Conservation (phyloP, 2,888 invertebrate species). For the Caenorhabditis sp. region DNA sequence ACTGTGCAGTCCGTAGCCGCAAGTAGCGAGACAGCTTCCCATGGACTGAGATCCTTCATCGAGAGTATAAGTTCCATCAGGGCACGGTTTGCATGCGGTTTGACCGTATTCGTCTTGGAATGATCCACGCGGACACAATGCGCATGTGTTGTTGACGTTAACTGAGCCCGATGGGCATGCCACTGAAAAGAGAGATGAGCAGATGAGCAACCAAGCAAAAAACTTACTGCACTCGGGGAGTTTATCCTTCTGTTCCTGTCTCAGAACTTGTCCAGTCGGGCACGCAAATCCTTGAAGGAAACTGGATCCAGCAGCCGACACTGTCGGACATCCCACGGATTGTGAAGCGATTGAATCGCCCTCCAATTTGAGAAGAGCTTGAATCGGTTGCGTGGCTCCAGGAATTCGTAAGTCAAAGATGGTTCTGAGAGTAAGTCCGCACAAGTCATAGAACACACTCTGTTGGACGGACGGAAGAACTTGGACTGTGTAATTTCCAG, state of each 20-base stretch:
- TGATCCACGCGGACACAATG: conserved; percentile 90
- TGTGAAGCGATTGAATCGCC: conserved; percentile 73
- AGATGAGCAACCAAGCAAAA: neutral
- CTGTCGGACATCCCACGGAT: conserved; percentile 61
- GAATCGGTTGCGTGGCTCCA: conserved; percentile 81
- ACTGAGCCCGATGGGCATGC: conserved; percentile 97
- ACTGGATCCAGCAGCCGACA: conserved; percentile 82
- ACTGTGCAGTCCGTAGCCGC: conserved; percentile 95
- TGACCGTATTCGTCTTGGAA: conserved; percentile 83
- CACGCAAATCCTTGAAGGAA: conserved; percentile 93
- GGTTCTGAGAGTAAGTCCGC: conserved; percentile 92
- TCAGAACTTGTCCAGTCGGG: conserved; percentile 92
- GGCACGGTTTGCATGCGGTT: conserved; percentile 93
- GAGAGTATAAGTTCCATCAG: conserved; percentile 88
- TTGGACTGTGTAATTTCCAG: conserved; percentile 90
- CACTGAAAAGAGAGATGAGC: conserved; percentile 82
- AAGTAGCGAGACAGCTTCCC: conserved; percentile 83
- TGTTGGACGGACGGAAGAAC: conserved; percentile 91
- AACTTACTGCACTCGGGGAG: conserved; percentile 90
- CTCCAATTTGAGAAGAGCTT: conserved; percentile 66
- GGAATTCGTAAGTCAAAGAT: conserved; percentile 95
- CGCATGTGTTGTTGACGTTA: conserved; percentile 90
- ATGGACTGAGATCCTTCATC: conserved; percentile 87
- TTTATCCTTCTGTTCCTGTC: conserved; percentile 88
- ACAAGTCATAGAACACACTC: conserved; percentile 93